phyloP scores from a whole-genome alignment of 2,797 vertebrate species.

The Leptatherina wallacei region DNA sequence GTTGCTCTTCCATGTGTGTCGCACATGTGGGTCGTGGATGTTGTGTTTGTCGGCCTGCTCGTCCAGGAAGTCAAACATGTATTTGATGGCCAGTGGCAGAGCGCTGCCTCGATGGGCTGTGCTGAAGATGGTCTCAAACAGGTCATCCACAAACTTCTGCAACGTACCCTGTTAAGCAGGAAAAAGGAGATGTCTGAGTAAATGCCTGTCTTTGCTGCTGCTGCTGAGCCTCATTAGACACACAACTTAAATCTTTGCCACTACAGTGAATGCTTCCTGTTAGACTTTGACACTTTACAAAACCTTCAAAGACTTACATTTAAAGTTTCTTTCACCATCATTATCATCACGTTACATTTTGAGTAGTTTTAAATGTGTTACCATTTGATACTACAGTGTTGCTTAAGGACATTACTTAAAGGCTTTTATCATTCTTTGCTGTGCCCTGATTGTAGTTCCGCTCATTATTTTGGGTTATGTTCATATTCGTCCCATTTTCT shows the following conservation, averaged over 20 bases:
- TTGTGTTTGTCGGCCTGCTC: slow-evolving; percentile 97
- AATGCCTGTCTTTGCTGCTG: background rate
- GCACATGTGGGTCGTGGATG: slow-evolving; percentile 95
- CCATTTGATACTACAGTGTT: too few species aligned
- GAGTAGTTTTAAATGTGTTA: too few species aligned
- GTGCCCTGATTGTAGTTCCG: too few species aligned
- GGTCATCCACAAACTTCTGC: slow-evolving; percentile 98
- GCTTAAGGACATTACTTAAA: too few species aligned
- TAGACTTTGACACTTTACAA: background rate
- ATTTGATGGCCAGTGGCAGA: slow-evolving; percentile 96
- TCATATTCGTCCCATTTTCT: background rate
- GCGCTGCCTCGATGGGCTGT: slow-evolving; percentile 96
- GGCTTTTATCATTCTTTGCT: too few species aligned
- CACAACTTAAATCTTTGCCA: too few species aligned
- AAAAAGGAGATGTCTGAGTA: slow-evolving; percentile 1
- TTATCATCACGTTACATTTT: too few species aligned
- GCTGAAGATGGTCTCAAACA: slow-evolving; percentile 99
- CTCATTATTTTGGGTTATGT: too few species aligned
- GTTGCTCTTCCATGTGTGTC: slow-evolving; percentile 99
- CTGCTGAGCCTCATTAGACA: too few species aligned
- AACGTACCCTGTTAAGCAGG: slow-evolving; percentile 88
- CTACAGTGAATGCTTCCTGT: background rate
- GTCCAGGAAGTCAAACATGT: slow-evolving; percentile 99
- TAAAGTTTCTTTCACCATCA: background rate
- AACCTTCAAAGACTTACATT: background rate